Base-by-base conservation (phyloP, 1,140 invertebrate genomes). In the Nautilus pompilius region DNA sequence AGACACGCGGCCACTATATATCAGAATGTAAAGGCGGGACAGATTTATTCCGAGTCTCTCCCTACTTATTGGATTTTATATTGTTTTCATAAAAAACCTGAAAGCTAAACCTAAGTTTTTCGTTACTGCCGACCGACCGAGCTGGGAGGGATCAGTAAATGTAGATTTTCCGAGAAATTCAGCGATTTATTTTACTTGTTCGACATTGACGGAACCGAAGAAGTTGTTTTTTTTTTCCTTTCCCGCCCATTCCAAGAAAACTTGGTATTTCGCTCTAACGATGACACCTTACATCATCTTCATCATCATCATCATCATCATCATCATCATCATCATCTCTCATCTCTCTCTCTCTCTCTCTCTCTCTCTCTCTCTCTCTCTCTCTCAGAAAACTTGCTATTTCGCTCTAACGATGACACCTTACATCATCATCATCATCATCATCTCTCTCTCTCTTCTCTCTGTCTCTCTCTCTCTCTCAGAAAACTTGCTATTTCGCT, bases 351-450 rank as follows among this genome's bases (percentile, higher is more conserved):
- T 48, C 58, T 29, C 41, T 60, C 5, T 48, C 28, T 60, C 0
- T 48, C 36, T 48, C 22, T 60, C 45, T 48, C 28, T 28, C 20
- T 60, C 45, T 26, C 15, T 60, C 58, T 49, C 58, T 60, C 58
- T 60, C 58, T 49, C 58, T 48, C 29, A 59, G n/a, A 15, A 15
- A 0, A 41, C 36, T 15, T 1, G n/a, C 36, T 41, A 15, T 41
- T n/a, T 15, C 36, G 13, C n/a, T 41, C 0, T 15, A 8, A 10
- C n/a, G 8, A 41, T 41, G n/a, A 41, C 36, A 0, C n/a, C n/a
- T n/a, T 41, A 10, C n/a, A n/a, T 41, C 36, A 15, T 41, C n/a
- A 15, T 15, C 13, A 15, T 41, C 36, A 10, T 15, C n/a, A 10
- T 41, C 36, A 15, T 1, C n/a, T 1, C n/a, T 41, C n/a, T n/a